phyloP scores from a whole-genome alignment of 1,140 invertebrate genomes.

The Oscheius sp. region DNA sequence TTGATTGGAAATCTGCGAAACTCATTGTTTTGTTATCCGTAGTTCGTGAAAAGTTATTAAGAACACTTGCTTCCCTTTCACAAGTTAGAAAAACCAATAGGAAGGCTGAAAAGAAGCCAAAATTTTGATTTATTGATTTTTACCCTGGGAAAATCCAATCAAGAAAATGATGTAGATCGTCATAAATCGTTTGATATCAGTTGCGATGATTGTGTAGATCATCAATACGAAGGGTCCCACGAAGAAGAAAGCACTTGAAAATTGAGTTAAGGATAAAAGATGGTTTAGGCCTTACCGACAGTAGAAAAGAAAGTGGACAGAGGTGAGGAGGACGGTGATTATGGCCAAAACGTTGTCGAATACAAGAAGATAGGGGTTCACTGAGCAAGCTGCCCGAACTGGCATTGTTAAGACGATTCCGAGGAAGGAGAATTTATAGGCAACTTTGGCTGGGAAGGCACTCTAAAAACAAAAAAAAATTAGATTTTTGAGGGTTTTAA shows the following conservation, averaged over 20 bases:
- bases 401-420: constrained; percentile 81
- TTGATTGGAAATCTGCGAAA: background rate
- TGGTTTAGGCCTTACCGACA: constrained; percentile 71
- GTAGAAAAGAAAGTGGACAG: constrained; percentile 96
- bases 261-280: constrained; percentile 6
- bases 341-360: constrained; percentile 85
- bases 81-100: constrained; percentile 85
- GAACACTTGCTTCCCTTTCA: constrained; percentile 62
- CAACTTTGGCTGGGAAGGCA: constrained; percentile 81
- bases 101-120: constrained; percentile 72
- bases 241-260: constrained; percentile 85
- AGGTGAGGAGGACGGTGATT: constrained; percentile 83
- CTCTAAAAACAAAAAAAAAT: too few species aligned
- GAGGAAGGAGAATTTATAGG: constrained; percentile 87
- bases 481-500: too few species aligned
- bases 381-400: constrained; percentile 76
- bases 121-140: constrained; percentile 42
- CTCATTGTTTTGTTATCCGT: background rate
- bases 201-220: constrained; percentile 97
- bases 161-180: constrained; percentile 94
- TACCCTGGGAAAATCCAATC: constrained; percentile 93
- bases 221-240: constrained; percentile 98
- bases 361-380: constrained; percentile 57
- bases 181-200: constrained; percentile 88
- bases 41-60: background rate